These are phyloP conservation scores for Cryptoprocta ferox DNA, from an alignment of 2,797 vertebrate genomes.

Conservation along the genomic window DNA sequence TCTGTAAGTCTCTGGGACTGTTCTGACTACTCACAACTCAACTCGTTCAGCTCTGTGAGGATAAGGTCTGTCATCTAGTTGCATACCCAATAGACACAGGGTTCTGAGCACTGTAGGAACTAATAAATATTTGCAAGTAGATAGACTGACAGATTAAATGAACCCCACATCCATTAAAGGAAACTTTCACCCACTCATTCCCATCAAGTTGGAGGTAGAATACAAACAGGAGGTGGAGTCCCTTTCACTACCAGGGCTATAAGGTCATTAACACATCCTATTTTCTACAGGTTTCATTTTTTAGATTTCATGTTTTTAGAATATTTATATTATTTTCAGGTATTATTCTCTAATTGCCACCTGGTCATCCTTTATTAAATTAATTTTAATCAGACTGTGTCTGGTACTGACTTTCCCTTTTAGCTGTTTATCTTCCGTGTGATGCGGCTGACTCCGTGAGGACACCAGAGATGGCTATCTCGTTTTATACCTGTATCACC, in stretches of 20 bases:
- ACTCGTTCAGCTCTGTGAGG: not conserved
- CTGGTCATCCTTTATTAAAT: not conserved
- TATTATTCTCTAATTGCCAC: not conserved
- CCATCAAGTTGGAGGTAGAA: not conserved
- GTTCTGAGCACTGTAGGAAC: not conserved
- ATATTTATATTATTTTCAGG: not conserved
- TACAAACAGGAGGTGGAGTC: not conserved
- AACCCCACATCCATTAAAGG: not conserved
- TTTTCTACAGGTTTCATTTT: conserved; percentile 11
- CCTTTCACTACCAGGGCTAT: not conserved
- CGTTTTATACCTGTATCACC: not conserved
- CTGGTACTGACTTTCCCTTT: conserved; percentile 22
- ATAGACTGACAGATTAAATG: not conserved
- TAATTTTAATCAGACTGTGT: not conserved
- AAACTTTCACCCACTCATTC: not conserved
- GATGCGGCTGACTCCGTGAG: not conserved
- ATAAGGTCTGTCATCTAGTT: not conserved
- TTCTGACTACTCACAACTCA: not conserved
- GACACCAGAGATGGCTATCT: not conserved
- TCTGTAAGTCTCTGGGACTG: not conserved
- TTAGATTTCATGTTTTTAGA: not conserved
- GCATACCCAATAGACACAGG: too few species aligned
- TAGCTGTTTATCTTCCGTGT: not conserved
- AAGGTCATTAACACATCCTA: not conserved
- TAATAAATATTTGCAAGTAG: not conserved